phyloP scores from a whole-genome alignment of 2,797 vertebrate species.

The Leucoraja ocellata region DNA sequence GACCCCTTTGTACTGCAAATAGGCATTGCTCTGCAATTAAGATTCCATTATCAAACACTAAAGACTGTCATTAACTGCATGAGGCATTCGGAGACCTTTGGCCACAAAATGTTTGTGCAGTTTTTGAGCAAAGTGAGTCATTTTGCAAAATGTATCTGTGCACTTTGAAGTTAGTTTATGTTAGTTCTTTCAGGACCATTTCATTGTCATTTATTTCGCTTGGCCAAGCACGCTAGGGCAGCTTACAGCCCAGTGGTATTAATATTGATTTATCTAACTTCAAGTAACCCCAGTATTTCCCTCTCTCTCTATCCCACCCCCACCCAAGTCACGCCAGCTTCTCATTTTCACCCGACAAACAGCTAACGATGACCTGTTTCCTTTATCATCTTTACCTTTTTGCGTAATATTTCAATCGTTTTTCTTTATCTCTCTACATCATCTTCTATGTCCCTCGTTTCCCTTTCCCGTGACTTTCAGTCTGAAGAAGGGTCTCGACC shows the following conservation, averaged over 20 bases:
- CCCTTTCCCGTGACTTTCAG: too few species aligned
- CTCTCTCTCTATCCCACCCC: neutral
- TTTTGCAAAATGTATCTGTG: neutral
- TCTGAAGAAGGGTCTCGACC: too few species aligned
- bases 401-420: too few species aligned
- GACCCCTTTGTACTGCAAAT: neutral
- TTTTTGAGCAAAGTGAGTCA: slow-evolving; percentile 3
- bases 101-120: neutral
- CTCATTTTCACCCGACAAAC: too few species aligned
- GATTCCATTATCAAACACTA: slow-evolving; percentile 29
- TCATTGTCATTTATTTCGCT: neutral
- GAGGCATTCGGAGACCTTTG: slow-evolving; percentile 19
- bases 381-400: too few species aligned
- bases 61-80: slow-evolving; percentile 36
- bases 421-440: too few species aligned
- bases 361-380: too few species aligned
- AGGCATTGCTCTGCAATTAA: slow-evolving; percentile 21
- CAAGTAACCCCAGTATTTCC: neutral
- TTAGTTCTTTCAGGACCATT: neutral
- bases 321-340: too few species aligned
- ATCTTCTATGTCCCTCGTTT: too few species aligned
- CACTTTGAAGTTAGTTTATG: neutral
- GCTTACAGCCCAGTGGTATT: too few species aligned
- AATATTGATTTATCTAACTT: too few species aligned
- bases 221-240: too few species aligned